phyloP scores from a whole-genome alignment of 2,113 vertebrate genomes.

The Phylloscopus trochiloides region DNA sequence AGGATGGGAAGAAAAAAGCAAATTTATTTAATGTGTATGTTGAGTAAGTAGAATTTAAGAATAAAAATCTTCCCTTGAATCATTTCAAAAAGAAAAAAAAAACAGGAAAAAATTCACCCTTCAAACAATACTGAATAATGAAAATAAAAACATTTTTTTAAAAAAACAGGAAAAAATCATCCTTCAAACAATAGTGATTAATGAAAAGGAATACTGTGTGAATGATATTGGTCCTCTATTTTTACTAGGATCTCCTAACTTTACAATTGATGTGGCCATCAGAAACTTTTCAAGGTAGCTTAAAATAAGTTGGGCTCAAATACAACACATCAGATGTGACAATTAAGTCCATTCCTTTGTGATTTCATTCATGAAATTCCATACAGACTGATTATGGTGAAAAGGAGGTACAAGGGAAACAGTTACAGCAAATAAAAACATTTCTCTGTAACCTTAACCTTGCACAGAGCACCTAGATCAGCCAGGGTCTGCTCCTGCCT shows the following conservation, averaged over 20 bases:
- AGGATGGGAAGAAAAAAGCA: neutral
- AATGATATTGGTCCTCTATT: neutral
- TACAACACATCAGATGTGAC: neutral
- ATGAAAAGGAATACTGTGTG: neutral
- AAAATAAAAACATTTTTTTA: neutral
- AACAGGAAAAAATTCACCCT: neutral
- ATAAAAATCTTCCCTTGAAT: neutral
- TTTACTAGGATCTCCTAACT: neutral
- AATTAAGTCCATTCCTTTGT: neutral
- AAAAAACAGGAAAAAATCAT: neutral
- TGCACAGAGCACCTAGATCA: accelerated
- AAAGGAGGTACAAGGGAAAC: neutral
- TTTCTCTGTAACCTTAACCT: neutral
- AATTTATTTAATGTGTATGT: neutral
- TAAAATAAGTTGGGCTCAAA: neutral
- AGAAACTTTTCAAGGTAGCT: neutral
- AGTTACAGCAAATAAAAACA: neutral
- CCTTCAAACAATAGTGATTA: neutral
- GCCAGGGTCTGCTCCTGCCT: no score
- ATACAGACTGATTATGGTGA: neutral
- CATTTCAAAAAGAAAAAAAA: neutral
- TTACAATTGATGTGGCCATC: neutral
- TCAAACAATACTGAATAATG: neutral
- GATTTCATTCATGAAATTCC: neutral
- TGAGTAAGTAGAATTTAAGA: neutral